Conservation (phyloP, 2,113 vertebrate species). For the Collichthys lucidus region DNA sequence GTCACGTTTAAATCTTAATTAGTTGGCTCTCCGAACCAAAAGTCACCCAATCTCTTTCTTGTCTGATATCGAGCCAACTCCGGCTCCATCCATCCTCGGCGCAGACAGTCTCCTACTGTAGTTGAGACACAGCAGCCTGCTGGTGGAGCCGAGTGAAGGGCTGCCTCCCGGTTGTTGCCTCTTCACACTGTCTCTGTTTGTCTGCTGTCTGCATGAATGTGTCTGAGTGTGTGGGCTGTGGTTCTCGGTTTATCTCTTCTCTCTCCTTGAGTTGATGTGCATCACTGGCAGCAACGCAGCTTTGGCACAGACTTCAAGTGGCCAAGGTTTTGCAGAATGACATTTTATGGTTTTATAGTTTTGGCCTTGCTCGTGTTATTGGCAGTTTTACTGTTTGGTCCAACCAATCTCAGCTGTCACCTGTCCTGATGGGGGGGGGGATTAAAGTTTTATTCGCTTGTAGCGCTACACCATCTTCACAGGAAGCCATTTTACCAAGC, state of each 20-base stretch:
- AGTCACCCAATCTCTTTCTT: background rate
- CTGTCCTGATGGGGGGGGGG: background rate
- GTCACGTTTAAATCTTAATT: background rate
- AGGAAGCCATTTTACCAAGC: no score
- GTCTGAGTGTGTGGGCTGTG: constrained; percentile 62
- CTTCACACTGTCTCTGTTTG: constrained; percentile 48
- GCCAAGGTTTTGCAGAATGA: background rate
- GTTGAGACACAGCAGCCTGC: constrained; percentile 8
- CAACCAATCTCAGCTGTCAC: background rate
- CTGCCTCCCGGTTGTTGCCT: constrained; percentile 53
- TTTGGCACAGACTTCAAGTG: constrained; percentile 18
- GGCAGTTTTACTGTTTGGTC: background rate
- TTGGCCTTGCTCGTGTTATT: background rate
- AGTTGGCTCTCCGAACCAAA: background rate
- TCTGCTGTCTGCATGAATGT: constrained; percentile 47
- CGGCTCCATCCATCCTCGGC: background rate
- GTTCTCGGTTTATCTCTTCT: constrained; percentile 42
- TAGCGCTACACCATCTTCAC: background rate
- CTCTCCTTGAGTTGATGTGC: constrained; percentile 34
- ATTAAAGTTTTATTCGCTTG: background rate
- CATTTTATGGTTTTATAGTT: background rate
- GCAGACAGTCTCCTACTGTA: constrained; percentile 11
- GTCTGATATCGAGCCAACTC: constrained; percentile 16
- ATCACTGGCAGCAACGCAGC: constrained; percentile 25
- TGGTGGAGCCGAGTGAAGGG: constrained; percentile 24